Evolutionary conservation across 2,113 vertebrate species (phyloP), one percentile per base, ranked within the genome.

Genomic region (Tupaia tana): DNA sequence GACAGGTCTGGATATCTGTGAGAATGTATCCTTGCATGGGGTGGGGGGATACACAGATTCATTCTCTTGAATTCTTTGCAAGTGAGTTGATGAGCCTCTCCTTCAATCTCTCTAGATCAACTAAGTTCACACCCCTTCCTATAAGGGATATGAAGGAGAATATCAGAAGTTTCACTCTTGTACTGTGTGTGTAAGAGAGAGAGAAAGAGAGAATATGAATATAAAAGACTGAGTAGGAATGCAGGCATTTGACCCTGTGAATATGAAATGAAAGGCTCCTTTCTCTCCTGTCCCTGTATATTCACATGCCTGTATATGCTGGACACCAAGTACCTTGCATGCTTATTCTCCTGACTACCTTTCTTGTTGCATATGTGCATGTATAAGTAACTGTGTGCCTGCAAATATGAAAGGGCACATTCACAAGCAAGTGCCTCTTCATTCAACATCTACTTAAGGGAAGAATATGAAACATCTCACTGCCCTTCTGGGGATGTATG

Each of bases 341-440:
- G 19, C 52, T 91, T 43, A 81, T 54, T 77, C 75, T 88, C 75
- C 56, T 71, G 6, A 58, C 56, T 89, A 75, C 13, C 77, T 27
- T 77, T 61, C 67, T 70, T 66, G 34, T 18, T 18, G 1, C 52
- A 16, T 29, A 81, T 58, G 22, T 75, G 34, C 18, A 73, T 25
- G 67, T 22, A 27, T 18, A 52, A 29, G 11, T 31, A 43, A 58
- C 58, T 86, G 54, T 20, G 9, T 56, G 86, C 73, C 70, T 81
- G 20, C 19, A 75, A 70, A 91, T 2, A 1, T 83, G 71, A 34
- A n/a, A 77, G 27, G 75, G 31, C 78, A 9, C 67, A 59, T 58
- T 93, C 86, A 90, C 24, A 95, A 81, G 73, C 18, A 34, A 80
- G 19, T 75, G 20, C 0, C 61, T 67, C 77, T 94, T 80, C 77